Evolutionary conservation across 2,113 vertebrate species (phyloP), one percentile per base, ranked within the genome.

Genomic region (Antennarius striatus): DNA sequence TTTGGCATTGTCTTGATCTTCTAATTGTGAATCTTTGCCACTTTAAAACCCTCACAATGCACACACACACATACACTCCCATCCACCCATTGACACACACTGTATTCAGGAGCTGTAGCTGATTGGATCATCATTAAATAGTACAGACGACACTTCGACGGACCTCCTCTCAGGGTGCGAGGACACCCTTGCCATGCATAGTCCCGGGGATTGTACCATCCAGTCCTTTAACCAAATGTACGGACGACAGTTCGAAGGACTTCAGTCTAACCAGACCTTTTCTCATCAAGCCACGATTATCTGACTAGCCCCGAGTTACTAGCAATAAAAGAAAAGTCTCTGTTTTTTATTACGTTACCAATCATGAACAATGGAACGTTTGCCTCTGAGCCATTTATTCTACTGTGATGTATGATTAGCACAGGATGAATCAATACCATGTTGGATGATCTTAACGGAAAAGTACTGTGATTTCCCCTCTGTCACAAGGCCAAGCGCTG

Each of bases 361-460:
- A 92, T 95, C 92, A 94, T 96, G 97, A 97, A 97, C 96, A 96
- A 96, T 95, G 81, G 94, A 93, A 91, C 90, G 92, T 94, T 96
- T 96, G 95, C 96, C 96, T 96, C 94, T 93, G 92, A 97, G 96
- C 95, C 95, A 96, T 98, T 97, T 97, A 96, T 98, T 96, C 95
- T 94, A 92, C 94, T 94, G 95, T 96, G 96, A 96, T 95, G 95
- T 96, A 97, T 97, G 96, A 96, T 96, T 96, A 96, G 94, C 94
- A 94, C 94, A 90, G 94, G 93, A 94, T 92, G 93, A 95, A 99
- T 99, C 97, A 96, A 99, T 98, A 96, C 94, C 94, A 92, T 95
- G 95, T 94, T 93, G 91, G 94, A 90, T 90, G 89, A 89, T 89
- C 89, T 86, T 81, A 80, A 82, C 88, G 63, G 84, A 84, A 84